A percentile compares a stretch with the other conserved stretches of the same genome.
Evolutionary conservation across 2,888 invertebrate species (phyloP).

Genomic region (Harmothoe impar): DNA sequence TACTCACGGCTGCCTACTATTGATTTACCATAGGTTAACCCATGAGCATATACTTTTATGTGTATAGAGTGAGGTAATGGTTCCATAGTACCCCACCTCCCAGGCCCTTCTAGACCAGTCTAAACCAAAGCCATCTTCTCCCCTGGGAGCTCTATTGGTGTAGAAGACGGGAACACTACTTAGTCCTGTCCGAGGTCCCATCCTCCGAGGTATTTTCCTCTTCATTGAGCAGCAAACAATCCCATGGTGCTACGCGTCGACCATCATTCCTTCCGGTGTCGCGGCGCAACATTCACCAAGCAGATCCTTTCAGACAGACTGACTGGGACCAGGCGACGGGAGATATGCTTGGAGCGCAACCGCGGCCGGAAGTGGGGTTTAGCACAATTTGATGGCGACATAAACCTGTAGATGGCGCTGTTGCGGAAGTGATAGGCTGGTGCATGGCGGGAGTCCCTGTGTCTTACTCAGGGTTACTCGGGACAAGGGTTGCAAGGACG

Average conservation of each 20-base stretch:
- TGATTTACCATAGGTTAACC: neutral
- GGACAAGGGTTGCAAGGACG: too few species aligned
- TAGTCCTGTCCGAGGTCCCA: neutral
- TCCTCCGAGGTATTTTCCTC: neutral
- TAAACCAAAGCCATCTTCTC: too few species aligned
- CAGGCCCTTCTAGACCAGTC: too few species aligned
- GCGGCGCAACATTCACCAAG: neutral
- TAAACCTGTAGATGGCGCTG: neutral
- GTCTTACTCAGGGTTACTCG: neutral
- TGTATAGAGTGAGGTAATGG: too few species aligned
- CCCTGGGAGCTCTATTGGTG: neutral
- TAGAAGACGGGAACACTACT: neutral
- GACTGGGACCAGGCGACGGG: neutral
- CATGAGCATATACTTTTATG: neutral
- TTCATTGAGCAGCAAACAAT: slow-evolving; percentile 7
- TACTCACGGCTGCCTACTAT: neutral
- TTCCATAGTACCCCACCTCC: too few species aligned
- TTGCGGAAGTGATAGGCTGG: neutral
- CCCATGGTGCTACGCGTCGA: neutral
- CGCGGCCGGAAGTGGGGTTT: neutral
- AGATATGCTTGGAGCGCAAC: neutral
- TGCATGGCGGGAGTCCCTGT: neutral
- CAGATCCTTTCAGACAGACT: neutral
- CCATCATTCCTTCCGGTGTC: neutral
- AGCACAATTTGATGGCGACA: neutral